Base-by-base conservation (phyloP, 2,888 invertebrate species). In the Erynnis tages region DNA sequence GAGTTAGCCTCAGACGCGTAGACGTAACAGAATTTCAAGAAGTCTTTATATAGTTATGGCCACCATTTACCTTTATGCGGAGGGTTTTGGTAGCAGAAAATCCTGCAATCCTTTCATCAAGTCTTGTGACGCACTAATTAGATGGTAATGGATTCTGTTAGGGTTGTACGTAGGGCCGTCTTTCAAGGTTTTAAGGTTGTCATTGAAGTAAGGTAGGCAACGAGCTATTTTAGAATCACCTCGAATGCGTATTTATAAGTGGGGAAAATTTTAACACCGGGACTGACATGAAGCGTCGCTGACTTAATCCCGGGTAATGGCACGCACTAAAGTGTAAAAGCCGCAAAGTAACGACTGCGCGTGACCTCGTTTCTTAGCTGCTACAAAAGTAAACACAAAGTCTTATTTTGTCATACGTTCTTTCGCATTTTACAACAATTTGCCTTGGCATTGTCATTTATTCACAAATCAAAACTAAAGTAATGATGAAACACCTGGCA, bases 281-380 rank as follows among this genome's bases (percentile, higher is more conserved):
- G 63, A 69, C 59, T 66, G 73, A 75, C 78, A 76, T 76, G 79
- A 75, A 76, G 71, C 78, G 80, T 78, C 78, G 77, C 73, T 65
- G 79, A 76, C 81, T 82, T 85, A 84, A 85, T 85, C 79, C 76
- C 75, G 76, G 80, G 82, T 85, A 84, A 86, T 83, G 82, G 79
- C 74, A 69, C 69, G 78, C 79, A 83, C 83, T 86, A 86, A 86
- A 87, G 85, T 83, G 85, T 84, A 84, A n/a, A n/a, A n/a, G n/a
- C n/a, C n/a, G n/a, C n/a, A n/a, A n/a, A n/a, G n/a, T n/a, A n/a
- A n/a, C n/a, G n/a, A n/a, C n/a, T n/a, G n/a, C n/a, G n/a, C n/a
- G n/a, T n/a, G n/a, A n/a, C n/a, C n/a, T n/a, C n/a, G n/a, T n/a
- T n/a, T n/a, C n/a, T n/a, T n/a, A n/a, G n/a, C n/a, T n/a, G n/a